Evolutionary conservation across 2,888 invertebrate species (phyloP), one percentile per base, ranked within the genome.

Genomic region (Lasioglossum lativentre): DNA sequence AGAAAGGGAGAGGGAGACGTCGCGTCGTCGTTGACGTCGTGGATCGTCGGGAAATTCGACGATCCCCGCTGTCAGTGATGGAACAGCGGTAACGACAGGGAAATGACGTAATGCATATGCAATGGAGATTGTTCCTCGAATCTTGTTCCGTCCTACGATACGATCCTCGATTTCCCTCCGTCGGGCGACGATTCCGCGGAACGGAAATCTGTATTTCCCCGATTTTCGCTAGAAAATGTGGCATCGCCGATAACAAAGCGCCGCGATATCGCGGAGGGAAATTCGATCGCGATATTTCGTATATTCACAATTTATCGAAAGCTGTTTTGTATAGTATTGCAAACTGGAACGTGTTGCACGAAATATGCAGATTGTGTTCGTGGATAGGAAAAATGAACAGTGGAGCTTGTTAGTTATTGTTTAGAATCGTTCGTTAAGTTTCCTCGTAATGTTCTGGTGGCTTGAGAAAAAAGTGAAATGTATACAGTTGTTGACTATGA

Each of bases 41-140:
- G 59, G 59, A 27, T 59, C 1, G 27, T 59, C 59, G 27, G n/a
- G 59, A 59, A 27, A 59, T 59, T 59, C 59, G 30, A 59, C 27
- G 59, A 59, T 59, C 27, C 27, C 5, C 27, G 14, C 14, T 5
- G 56, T 59, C 27, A 1, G 27, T 59, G 27, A 27, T 30, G 59
- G 27, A 27, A 19, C 66, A 19, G 34, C 30, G 5, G n/a, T 4
- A 42, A 16, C 1, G 47, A 16, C 8, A 52, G 5, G 27, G 27
- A 40, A 52, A 52, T 45, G n/a, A 68, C 10, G 45, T 34, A 23
- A 68, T 52, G 76, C 38, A 77, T 68, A 75, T 63, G 30, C 73
- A 52, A 47, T 52, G 47, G 38, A 42, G 75, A 66, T 66, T 75
- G 27, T 75, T 66, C 63, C 45, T 27, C 12, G 59, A 42, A 63